Evolutionary conservation across 2,113 vertebrate genomes (phyloP), one percentile per base, ranked within the genome.

Genomic region (Nipponia nippon): DNA sequence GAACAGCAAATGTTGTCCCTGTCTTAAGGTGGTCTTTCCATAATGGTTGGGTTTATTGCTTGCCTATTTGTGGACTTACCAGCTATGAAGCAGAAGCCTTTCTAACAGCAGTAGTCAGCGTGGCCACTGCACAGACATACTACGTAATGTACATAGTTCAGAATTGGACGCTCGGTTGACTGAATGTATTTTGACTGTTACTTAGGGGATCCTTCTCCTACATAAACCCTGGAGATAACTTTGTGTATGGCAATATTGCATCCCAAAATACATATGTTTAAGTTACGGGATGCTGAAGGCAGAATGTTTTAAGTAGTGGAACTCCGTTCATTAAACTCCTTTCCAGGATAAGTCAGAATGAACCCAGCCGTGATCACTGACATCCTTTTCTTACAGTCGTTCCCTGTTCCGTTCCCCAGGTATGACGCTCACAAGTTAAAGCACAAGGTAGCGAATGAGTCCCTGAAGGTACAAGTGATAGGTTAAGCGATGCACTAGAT

Each of bases 111-210:
- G n/a, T 18, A 49, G 61, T 36, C 47, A 42, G 47, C 1, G 8
- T 62, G 73, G 32, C 10, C 40, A 9, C 59, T 42, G 66, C 15
- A 11, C 46, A 63, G 42, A 14, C 34, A 22, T 36, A 4, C 36
- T 22, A 0, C 7, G 29, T 17, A 26, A 36, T 7, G 29, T 42
- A 10, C 34, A 2, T 11, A 16, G 34, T 84, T 56, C 32, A 58
- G 49, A 69, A 36, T 65, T 47, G 40, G 69, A 18, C 0, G 0
- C 49, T 65, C 5, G 4, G 10, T 40, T 63, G 42, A 26, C 47
- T 56, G 67, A 36, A 47, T 63, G 73, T 47, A 58, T 69, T 75
- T 63, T 36, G 21, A 13, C 55, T 47, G 7, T 30, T 40, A 11
- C 21, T 52, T 73, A 47, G 75, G 21, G 15, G 36, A 62, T 58